These are phyloP conservation scores for Sarcophaga subvicina DNA, from an alignment of 2,888 invertebrate species.

Conservation along the genomic window DNA sequence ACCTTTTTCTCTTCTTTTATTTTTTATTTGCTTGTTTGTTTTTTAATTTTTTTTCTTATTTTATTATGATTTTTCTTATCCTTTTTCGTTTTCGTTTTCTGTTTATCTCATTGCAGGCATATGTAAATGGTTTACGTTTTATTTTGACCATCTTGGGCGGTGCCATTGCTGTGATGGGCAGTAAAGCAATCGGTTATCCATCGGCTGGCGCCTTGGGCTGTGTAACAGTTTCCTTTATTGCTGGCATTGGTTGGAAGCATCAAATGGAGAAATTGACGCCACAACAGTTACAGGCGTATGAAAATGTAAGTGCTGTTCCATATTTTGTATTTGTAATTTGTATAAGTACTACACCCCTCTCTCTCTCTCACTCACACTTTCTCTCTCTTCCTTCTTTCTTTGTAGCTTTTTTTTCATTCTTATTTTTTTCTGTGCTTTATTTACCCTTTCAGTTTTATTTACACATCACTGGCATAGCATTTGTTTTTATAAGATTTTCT, in stretches of 20 bases:
- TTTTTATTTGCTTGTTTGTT: background rate
- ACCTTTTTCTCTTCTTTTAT: background rate
- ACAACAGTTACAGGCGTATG: slow-evolving; percentile 74
- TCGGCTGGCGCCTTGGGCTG: slow-evolving; percentile 86
- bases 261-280: slow-evolving; percentile 75
- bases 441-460: slow-evolving; percentile 15
- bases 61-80: background rate
- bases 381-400: too few relatives aligned
- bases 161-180: slow-evolving; percentile 85
- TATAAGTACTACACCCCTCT: too few relatives aligned
- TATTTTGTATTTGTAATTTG: background rate
- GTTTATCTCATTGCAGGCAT: slow-evolving; percentile 76
- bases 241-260: slow-evolving; percentile 83
- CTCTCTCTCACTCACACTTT: too few relatives aligned
- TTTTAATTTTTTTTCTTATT: background rate
- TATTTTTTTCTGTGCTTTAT: background rate
- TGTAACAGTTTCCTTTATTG: slow-evolving; percentile 84
- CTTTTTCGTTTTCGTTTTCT: slow-evolving; percentile 2
- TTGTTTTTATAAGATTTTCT: background rate
- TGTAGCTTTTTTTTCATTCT: background rate
- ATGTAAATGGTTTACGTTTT: slow-evolving; percentile 82
- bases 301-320: slow-evolving; percentile 76
- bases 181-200: slow-evolving; percentile 84
- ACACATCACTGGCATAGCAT: background rate
- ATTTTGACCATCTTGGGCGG: slow-evolving; percentile 85